phyloP scores from a whole-genome alignment of 2,888 invertebrate species.

The Eupeodes luniger region DNA sequence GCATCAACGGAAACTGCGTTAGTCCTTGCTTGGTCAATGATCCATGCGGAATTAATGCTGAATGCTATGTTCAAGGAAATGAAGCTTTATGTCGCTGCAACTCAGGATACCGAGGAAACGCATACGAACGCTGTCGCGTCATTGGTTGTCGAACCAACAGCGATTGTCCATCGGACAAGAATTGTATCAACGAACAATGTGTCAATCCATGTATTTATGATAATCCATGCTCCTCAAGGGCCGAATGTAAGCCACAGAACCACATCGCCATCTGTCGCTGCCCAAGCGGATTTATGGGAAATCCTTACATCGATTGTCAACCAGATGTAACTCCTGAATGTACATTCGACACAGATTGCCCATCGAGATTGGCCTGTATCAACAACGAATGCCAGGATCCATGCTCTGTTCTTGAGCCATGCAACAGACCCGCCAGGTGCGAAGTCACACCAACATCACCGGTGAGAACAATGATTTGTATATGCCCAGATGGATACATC shows the following conservation, averaged over 20 bases:
- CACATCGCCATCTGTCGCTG: conserved; percentile 95
- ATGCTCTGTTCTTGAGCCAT: conserved; percentile 91
- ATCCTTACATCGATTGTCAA: conserved; percentile 92
- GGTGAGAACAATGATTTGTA: conserved; percentile 94
- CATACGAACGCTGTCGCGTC: conserved; percentile 89
- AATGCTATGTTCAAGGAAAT: conserved; percentile 91
- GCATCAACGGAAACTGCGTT: conserved; percentile 93
- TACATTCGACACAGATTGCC: conserved; percentile 92
- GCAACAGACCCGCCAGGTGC: conserved; percentile 91
- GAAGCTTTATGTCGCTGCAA: conserved; percentile 91
- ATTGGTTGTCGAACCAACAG: conserved; percentile 94
- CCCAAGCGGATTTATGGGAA: conserved; percentile 90
- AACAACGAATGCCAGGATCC: conserved; percentile 93
- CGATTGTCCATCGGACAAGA: conserved; percentile 93
- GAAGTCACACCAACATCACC: conserved; percentile 92
- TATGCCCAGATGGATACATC: conserved; percentile 94
- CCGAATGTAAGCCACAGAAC: conserved; percentile 92
- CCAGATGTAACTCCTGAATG: conserved; percentile 91
- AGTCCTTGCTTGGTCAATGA: conserved; percentile 93
- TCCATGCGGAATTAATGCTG: conserved; percentile 92
- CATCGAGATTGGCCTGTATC: conserved; percentile 91
- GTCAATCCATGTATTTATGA: conserved; percentile 92
- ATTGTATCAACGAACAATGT: conserved; percentile 94
- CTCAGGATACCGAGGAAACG: conserved; percentile 92
- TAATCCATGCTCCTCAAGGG: conserved; percentile 90